Evolutionary conservation across 2,113 vertebrate genomes (phyloP).

Genomic region (Physeter macrocephalus): DNA sequence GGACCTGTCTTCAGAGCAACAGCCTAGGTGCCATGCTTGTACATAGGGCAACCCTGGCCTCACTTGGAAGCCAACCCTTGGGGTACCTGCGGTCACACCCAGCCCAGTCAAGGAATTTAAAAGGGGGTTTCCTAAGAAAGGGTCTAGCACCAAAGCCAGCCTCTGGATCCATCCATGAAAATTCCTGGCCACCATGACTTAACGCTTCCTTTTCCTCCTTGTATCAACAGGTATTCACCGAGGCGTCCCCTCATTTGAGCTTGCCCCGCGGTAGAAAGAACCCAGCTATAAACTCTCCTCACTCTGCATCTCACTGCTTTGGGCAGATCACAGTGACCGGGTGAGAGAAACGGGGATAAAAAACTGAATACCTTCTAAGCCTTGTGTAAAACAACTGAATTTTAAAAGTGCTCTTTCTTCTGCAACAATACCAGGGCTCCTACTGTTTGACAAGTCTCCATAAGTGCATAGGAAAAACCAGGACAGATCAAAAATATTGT

Average conservation of each 20-base stretch:
- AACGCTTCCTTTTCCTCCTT: constrained; percentile 3
- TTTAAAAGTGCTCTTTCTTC: constrained; percentile 28
- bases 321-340: background rate
- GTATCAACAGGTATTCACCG: background rate
- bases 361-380: background rate
- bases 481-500: background rate
- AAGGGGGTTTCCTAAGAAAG: background rate
- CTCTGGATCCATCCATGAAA: background rate
- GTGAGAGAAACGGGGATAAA: constrained; percentile 3
- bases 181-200: background rate
- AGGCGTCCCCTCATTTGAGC: background rate
- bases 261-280: background rate
- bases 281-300: background rate
- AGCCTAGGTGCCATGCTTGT: background rate
- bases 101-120: background rate
- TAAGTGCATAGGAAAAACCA: background rate
- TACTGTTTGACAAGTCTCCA: background rate
- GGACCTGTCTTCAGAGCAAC: constrained; percentile 3
- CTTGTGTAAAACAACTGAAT: constrained; percentile 17
- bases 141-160: background rate
- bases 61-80: background rate
- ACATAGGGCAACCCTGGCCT: background rate
- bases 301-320: background rate
- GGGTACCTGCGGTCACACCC: background rate
- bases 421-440: background rate